These are phyloP conservation scores for Amiota communis DNA, from an alignment of 2,888 invertebrate species.

Conservation along the genomic window DNA sequence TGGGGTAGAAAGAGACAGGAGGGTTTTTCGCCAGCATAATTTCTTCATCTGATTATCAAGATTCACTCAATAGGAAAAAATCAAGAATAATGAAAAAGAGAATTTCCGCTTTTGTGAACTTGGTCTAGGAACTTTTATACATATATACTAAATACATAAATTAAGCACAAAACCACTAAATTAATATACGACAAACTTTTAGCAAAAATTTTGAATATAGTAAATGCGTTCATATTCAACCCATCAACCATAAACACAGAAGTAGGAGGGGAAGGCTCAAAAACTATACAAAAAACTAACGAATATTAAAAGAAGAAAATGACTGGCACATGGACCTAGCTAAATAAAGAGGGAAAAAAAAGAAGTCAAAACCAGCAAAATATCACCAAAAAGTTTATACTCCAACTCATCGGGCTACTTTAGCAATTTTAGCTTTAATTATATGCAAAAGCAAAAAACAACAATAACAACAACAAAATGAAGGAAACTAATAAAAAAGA, in stretches of 20 bases:
- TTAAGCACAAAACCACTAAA: constrained; percentile 45
- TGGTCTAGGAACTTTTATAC: constrained; percentile 44
- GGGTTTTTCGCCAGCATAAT: no score
- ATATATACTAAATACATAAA: constrained; percentile 61
- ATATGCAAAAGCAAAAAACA: constrained; percentile 24
- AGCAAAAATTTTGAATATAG: neutral
- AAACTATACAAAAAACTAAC: constrained; percentile 15
- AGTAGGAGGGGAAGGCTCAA: neutral
- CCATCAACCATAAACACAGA: no score
- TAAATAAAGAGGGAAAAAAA: neutral
- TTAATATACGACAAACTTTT: constrained; percentile 24
- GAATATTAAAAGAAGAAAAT: constrained; percentile 9
- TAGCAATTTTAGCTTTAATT: constrained; percentile 15
- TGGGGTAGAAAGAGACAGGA: no score
- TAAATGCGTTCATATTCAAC: no score
- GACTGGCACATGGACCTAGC: neutral
- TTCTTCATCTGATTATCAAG: no score
- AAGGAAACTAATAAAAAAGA: neutral
- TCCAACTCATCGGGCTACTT: neutral
- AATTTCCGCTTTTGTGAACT: constrained; percentile 12
- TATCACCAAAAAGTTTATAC: constrained; percentile 45
- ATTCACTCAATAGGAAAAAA: constrained; percentile 2
- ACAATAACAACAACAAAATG: constrained; percentile 30
- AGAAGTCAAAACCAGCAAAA: neutral
- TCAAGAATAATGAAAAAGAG: neutral